Percentiles rank a stretch among this genome's conserved stretches.
Evolutionary conservation across 2,113 vertebrate species (phyloP).

Genomic region (Odontesthes bonariensis): DNA sequence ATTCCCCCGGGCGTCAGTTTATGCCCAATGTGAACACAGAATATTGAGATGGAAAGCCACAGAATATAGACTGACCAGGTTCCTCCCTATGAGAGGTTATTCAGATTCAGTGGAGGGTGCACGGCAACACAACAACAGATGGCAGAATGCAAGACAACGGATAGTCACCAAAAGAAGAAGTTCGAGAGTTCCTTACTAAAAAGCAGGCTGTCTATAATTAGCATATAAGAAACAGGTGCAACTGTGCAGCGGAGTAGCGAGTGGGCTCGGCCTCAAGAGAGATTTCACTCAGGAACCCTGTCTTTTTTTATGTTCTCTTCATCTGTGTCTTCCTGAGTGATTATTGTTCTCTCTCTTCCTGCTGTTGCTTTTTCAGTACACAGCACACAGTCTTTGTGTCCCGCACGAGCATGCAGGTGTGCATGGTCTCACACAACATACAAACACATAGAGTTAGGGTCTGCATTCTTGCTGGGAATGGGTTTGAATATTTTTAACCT

Average conservation of each 20-base stretch:
- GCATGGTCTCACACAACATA: constrained; percentile 23
- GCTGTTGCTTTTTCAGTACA: constrained; percentile 46
- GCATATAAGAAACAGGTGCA: constrained; percentile 64
- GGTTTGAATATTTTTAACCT: constrained; percentile 71
- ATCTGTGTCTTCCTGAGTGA: constrained; percentile 49
- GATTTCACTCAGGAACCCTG: constrained; percentile 60
- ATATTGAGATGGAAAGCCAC: constrained; percentile 39
- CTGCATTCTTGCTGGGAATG: constrained; percentile 29
- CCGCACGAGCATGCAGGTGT: constrained; percentile 44
- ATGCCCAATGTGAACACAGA: constrained; percentile 3
- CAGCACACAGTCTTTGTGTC: constrained; percentile 22
- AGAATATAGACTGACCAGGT: constrained; percentile 10
- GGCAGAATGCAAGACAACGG: constrained; percentile 49
- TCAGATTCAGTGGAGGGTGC: constrained; percentile 24
- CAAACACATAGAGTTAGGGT: background rate
- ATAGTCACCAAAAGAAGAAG: constrained; percentile 65
- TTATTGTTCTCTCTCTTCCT: constrained; percentile 59
- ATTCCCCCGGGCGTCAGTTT: constrained; percentile 40
- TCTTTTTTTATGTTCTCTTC: constrained; percentile 34
- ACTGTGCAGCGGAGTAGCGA: constrained; percentile 36
- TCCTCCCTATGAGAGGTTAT: constrained; percentile 23
- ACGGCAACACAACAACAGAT: constrained; percentile 57
- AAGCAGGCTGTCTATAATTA: constrained; percentile 67
- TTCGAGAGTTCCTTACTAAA: constrained; percentile 67
- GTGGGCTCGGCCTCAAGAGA: constrained; percentile 56